These are phyloP conservation scores for Pseudomyrmex concolor DNA, from an alignment of 1,140 invertebrate species.

Conservation along the genomic window DNA sequence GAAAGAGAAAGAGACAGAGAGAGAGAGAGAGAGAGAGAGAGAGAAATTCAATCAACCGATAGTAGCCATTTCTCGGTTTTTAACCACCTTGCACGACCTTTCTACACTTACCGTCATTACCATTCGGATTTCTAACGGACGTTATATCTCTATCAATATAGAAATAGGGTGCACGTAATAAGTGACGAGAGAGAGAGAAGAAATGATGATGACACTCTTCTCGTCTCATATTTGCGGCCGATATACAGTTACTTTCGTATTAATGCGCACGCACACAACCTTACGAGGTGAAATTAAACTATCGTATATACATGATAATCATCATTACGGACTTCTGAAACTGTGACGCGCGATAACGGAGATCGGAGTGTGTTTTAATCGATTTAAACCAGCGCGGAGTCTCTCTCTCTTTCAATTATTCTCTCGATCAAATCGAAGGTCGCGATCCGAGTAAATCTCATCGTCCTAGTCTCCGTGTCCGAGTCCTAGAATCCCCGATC, in stretches of 20 bases:
- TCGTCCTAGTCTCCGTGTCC: neutral
- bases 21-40: neutral
- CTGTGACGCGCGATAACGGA: neutral
- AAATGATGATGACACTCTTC: conserved; percentile 2
- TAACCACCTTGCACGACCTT: conserved; percentile 23
- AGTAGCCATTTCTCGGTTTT: conserved; percentile 25
- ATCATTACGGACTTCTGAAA: neutral
- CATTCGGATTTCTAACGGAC: conserved; percentile 36
- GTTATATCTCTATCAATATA: neutral
- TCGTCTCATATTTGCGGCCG: conserved; percentile 8
- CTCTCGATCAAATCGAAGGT: neutral
- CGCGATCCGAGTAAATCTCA: neutral
- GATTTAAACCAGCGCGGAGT: neutral
- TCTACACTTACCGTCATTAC: neutral
- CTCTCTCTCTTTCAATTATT: neutral
- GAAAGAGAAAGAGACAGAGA: too few species aligned
- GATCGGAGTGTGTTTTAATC: too few species aligned
- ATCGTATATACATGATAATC: neutral
- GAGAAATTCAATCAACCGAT: conserved; percentile 33
- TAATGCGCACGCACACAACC: neutral
- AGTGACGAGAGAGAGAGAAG: conserved; percentile 2
- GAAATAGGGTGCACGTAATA: conserved; percentile 10
- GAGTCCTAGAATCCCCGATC: conserved; percentile 50
- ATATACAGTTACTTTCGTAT: conserved; percentile 37
- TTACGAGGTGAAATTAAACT: neutral